Evolutionary conservation across 1,140 invertebrate genomes (phyloP), one percentile per base, ranked within the genome.

Genomic region (Pinna nobilis): DNA sequence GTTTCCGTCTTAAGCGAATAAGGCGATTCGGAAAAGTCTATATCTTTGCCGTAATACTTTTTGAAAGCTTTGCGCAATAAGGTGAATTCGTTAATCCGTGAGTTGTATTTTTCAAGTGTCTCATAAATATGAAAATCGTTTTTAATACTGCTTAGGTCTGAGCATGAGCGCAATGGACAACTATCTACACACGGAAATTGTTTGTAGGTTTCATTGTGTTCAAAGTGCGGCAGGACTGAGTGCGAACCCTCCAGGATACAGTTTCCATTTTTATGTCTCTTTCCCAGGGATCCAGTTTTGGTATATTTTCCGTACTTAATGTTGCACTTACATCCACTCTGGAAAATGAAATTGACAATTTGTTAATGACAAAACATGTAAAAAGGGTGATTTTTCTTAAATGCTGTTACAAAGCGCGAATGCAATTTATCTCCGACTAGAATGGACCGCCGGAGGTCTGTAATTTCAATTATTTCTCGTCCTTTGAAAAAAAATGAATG

Each of bases 61-160:
- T 63, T 63, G 37, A 63, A 63, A 18, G 59, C 59, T 63, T 63
- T 63, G 35, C 59, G 33, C 20, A 63, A 63, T 3, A 63, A 25
- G 9, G 59, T 63, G 35, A 63, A 63, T 25, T 63, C 59, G 18
- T 63, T 32, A 20, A 63, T 63, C 44, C 59, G 35, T 30, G 59
- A 63, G 15, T 63, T 63, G 15, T 44, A 41, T 11, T 41, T 63
- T 25, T 63, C 39, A 20, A 44, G 39, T 3, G 33, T 35, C 7
- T 63, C 59, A 30, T 63, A 63, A 30, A 20, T 20, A 9, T 47
- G 32, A 63, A 33, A 37, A 28, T 35, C 59, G 2, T 15, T 23
- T 63, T 63, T 63, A 18, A 30, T 25, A 20, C 35, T 11, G 28
- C 39, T 18, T 9, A 20, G 59, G 15, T 20, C n/a, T 0, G 59